A percentile compares a stretch with the other conserved stretches of the same genome.
Conservation (phyloP, 2,113 vertebrate species). For the Limnothrissa miodon region DNA sequence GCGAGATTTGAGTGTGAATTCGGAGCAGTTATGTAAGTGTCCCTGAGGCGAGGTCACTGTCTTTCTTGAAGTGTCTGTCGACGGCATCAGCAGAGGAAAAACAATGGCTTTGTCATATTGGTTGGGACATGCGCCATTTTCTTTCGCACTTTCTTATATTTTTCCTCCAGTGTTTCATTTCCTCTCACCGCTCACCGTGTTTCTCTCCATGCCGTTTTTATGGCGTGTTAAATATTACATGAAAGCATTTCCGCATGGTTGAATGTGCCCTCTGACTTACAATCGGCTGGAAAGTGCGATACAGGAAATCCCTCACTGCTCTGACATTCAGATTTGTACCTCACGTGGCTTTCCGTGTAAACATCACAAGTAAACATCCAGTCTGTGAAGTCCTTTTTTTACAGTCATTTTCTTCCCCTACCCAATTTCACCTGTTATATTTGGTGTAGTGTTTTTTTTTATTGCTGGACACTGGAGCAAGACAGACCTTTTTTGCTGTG, state of each 20-base stretch:
- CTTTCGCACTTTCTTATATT: background rate
- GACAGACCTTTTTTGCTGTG: background rate
- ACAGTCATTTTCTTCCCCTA: background rate
- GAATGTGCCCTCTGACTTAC: background rate
- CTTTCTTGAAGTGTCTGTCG: background rate
- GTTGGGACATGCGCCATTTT: background rate
- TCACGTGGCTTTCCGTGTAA: background rate
- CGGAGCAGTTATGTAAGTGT: background rate
- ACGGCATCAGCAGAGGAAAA: background rate
- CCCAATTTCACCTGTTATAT: background rate
- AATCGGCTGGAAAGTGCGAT: background rate
- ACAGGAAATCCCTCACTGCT: background rate
- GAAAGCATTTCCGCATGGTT: constrained; percentile 35
- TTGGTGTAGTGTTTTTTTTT: background rate
- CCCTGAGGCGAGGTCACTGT: background rate
- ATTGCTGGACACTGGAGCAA: background rate
- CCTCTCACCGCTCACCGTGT: background rate
- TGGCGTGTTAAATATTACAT: constrained; percentile 36
- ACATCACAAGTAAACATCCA: background rate
- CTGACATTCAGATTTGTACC: background rate
- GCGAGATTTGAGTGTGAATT: background rate
- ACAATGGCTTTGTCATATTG: background rate
- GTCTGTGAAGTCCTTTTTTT: background rate
- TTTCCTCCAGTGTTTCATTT: background rate
- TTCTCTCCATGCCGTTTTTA: background rate